These are phyloP conservation scores for Zaprionus lineosus DNA, from an alignment of 2,888 invertebrate genomes.

Conservation along the genomic window DNA sequence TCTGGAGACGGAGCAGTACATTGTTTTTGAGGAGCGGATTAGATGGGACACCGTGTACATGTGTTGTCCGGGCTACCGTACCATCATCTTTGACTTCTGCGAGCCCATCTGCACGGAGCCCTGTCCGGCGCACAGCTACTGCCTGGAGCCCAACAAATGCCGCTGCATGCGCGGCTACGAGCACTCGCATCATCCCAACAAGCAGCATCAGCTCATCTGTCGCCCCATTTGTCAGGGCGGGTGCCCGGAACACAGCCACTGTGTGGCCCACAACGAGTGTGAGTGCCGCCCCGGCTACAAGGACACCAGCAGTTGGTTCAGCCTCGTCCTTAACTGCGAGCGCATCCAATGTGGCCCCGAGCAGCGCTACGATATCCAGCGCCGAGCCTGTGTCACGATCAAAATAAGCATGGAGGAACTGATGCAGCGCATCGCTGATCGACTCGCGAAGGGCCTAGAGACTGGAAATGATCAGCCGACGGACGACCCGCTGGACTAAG, in stretches of 20 bases:
- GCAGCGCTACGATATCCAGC: slow-evolving; percentile 71
- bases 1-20: slow-evolving; percentile 43
- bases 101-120: slow-evolving; percentile 79
- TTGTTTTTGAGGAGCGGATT: slow-evolving; percentile 74
- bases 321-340: slow-evolving; percentile 61
- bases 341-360: slow-evolving; percentile 73
- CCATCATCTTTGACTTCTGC: slow-evolving; percentile 79
- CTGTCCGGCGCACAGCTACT: slow-evolving; percentile 78
- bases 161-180: slow-evolving; percentile 77
- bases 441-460: slow-evolving; percentile 64
- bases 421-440: slow-evolving; percentile 76
- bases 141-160: slow-evolving; percentile 76
- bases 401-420: slow-evolving; percentile 79
- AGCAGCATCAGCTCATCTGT: slow-evolving; percentile 68
- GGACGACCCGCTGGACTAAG: slow-evolving; percentile 17
- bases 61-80: slow-evolving; percentile 76
- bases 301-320: slow-evolving; percentile 71
- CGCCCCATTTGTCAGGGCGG: slow-evolving; percentile 78
- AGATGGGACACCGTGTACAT: slow-evolving; percentile 73
- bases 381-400: slow-evolving; percentile 67
- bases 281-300: slow-evolving; percentile 82
- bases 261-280: slow-evolving; percentile 77
- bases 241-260: slow-evolving; percentile 77
- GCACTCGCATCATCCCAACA: slow-evolving; percentile 69
- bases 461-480: not conserved